Evolutionary conservation across 2,888 invertebrate genomes (phyloP).

Genomic region (Lasioglossum morio): DNA sequence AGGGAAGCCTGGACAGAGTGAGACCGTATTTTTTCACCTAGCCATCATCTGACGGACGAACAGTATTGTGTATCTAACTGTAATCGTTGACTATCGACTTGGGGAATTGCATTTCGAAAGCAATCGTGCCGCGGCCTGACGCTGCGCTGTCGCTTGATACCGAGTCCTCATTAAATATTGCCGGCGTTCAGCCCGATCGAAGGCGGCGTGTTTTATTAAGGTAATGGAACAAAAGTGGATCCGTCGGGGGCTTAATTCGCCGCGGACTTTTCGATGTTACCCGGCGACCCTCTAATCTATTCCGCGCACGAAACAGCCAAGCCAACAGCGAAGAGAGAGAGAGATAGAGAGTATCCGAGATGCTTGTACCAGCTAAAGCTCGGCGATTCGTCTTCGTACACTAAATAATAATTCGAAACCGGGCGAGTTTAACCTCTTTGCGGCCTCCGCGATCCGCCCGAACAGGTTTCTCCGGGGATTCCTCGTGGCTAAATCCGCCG

Average conservation of each 20-base stretch:
- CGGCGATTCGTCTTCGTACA: conserved; percentile 48
- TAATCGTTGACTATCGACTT: too few species aligned
- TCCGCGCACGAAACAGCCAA: not conserved
- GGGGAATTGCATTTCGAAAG: too few species aligned
- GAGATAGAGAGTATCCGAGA: not conserved
- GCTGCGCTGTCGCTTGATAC: not conserved
- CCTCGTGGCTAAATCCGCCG: not conserved
- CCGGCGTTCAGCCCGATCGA: not conserved
- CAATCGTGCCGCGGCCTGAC: too few species aligned
- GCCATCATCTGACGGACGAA: too few species aligned
- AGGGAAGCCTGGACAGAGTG: too few species aligned
- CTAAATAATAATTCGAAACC: conserved; percentile 58
- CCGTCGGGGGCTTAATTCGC: conserved; percentile 10
- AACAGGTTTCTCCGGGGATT: conserved; percentile 10
- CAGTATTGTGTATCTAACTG: too few species aligned
- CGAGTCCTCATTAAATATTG: not conserved
- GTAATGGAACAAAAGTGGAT: conserved; percentile 7
- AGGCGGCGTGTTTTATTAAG: not conserved
- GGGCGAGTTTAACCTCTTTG: conserved; percentile 34
- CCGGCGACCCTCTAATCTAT: conserved; percentile 7
- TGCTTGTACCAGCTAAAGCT: conserved; percentile 1
- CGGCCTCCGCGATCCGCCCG: conserved; percentile 19
- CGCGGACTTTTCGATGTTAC: not conserved
- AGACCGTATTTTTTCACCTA: too few species aligned
- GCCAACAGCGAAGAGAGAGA: not conserved